These are phyloP conservation scores for Tenebrio molitor DNA, from an alignment of 1,140 invertebrate genomes.

Conservation along the genomic window DNA sequence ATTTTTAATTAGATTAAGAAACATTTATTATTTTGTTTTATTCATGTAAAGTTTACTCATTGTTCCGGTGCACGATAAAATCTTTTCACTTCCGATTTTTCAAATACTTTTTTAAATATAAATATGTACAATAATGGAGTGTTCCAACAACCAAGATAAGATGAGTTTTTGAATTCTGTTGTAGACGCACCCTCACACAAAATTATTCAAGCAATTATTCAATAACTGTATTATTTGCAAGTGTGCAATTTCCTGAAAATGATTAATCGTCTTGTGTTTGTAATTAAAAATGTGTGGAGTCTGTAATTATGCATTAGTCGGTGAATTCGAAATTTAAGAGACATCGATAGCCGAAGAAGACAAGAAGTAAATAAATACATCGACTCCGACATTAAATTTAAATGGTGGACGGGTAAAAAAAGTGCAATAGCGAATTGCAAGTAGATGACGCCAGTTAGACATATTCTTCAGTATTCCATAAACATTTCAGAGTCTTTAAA, in stretches of 20 bases:
- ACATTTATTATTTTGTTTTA: no score
- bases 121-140: no score
- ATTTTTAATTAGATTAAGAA: no score
- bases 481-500: constrained; percentile 61
- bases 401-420: constrained; percentile 48
- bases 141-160: no score
- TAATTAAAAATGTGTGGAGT: background rate
- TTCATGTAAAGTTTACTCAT: no score
- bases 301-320: no score
- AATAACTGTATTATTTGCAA: background rate
- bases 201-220: background rate
- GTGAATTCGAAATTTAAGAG: no score
- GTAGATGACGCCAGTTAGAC: constrained; percentile 60
- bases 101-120: no score
- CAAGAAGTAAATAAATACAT: constrained; percentile 19
- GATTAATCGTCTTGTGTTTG: background rate
- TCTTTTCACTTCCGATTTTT: no score
- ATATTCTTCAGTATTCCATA: constrained; percentile 63
- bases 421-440: constrained; percentile 56
- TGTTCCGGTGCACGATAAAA: no score
- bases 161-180: no score
- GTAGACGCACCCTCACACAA: background rate
- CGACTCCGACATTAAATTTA: constrained; percentile 44
- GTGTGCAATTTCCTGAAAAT: background rate
- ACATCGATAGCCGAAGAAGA: no score